Evolutionary conservation across 92 coral and sea anemone genomes (phyloP), one percentile per base, ranked within the genome.

Genomic region (Epizoanthus fatuus): DNA sequence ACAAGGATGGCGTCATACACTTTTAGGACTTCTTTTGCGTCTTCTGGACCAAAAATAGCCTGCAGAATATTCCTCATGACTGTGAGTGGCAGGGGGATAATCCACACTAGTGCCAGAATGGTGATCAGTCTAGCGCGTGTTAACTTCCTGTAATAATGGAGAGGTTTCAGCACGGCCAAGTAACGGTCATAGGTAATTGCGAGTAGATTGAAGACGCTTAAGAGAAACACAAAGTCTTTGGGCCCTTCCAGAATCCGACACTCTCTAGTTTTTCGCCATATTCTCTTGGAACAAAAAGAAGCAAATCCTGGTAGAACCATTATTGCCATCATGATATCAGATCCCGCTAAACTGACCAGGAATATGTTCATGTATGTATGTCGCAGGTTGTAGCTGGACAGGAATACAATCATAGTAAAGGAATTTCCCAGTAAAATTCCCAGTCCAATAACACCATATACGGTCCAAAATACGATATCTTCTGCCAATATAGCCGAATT

Each of bases 231-330:
- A 17, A 77, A 77, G 15, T 77, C 82, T 44, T 77, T 77, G 5
- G 82, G 82, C 6, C 82, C 82, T 77, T 77, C 82, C 20, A 77
- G 70, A 22, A 60, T 20, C 6, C 58, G 17, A 13, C 82, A 77
- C 15, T 44, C 42, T 9, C 9, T 42, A 16, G 37, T 60, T 39
- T 59, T 16, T 6, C 82, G 82, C 69, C 82, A 62, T 19, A 17
- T 3, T 44, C 13, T 17, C 54, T 77, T 77, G 13, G 82, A 77
- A 29, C 96, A 93, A 68, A 87, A 93, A n/a, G 90, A 80, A 9
- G 88, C 94, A 63, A 86, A 86, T 12, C 96, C 91, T 2, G 96
- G 96, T 13, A 93, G 74, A 2, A 90, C 85, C 0, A 88, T 58
- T 12, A 93, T 6, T 14, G 88, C 92, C 88, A 93, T 91, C 45